Conservation (phyloP, 2,888 invertebrate species). For the Liopterus haemorrhoidalis region DNA sequence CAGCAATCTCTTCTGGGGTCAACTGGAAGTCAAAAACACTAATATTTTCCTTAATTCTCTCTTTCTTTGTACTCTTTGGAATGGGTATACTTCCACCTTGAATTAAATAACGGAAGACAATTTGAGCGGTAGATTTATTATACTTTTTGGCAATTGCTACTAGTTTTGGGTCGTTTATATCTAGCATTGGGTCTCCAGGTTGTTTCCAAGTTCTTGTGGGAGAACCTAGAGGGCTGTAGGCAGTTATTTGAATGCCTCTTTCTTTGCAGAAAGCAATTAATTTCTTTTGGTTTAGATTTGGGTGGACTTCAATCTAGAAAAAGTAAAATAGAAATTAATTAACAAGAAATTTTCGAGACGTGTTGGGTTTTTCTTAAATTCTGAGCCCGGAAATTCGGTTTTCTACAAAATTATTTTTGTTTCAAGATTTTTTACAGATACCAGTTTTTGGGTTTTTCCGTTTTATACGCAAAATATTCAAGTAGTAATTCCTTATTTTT, state of each 20-base stretch:
- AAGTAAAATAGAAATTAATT: constrained; percentile 21
- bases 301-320: constrained; percentile 60
- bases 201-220: constrained; percentile 67
- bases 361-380: neutral
- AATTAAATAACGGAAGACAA: constrained; percentile 57
- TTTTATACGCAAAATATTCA: too few relatives aligned
- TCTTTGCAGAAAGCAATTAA: constrained; percentile 61
- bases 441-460: constrained; percentile 31
- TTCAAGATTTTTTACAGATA: neutral
- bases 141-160: constrained; percentile 59
- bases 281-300: constrained; percentile 60
- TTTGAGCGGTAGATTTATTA: constrained; percentile 61
- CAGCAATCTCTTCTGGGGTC: constrained; percentile 47
- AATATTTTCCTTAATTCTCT: constrained; percentile 51
- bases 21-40: constrained; percentile 55
- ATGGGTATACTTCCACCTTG: constrained; percentile 52
- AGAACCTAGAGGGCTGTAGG: constrained; percentile 74
- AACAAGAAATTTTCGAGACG: neutral
- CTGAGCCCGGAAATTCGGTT: neutral
- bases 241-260: constrained; percentile 60
- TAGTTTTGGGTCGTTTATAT: constrained; percentile 55
- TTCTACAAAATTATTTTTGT: neutral
- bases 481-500: too few relatives aligned
- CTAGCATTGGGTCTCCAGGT: constrained; percentile 55
- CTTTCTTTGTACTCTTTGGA: constrained; percentile 53